Conservation (phyloP, 2,888 invertebrate species). For the Gryllus longicercus region DNA sequence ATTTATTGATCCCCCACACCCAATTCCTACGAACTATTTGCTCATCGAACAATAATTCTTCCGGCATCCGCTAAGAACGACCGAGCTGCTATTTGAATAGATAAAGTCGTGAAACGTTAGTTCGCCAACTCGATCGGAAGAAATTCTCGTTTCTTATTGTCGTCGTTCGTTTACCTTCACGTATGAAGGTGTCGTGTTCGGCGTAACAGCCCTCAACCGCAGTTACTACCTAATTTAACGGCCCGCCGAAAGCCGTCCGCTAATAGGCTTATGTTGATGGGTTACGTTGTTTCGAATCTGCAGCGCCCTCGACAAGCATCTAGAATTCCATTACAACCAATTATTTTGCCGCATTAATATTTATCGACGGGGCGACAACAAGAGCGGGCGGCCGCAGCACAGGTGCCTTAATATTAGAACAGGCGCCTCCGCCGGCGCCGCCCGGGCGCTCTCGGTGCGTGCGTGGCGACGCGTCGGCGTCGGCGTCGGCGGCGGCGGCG, state of each 20-base stretch:
- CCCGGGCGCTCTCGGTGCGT: too few relatives aligned
- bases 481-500: too few relatives aligned
- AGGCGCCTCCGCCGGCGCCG: background rate
- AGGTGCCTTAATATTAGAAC: background rate
- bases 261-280: conserved; percentile 17
- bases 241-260: background rate
- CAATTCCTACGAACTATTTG: too few relatives aligned
- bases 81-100: too few relatives aligned
- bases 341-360: conserved; percentile 4
- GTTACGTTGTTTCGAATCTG: background rate
- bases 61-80: too few relatives aligned
- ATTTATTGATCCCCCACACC: too few relatives aligned
- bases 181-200: background rate
- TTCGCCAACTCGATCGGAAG: too few relatives aligned
- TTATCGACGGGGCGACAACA: conserved; percentile 4
- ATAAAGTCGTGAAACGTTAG: too few relatives aligned
- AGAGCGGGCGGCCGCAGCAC: background rate
- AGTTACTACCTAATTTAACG: background rate
- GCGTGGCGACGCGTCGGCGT: too few relatives aligned
- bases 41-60: too few relatives aligned
- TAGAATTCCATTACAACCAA: conserved; percentile 8
- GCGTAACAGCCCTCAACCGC: background rate
- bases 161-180: background rate
- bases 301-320: background rate
- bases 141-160: too few relatives aligned